A percentile compares a stretch with the other conserved stretches of the same genome.
Conservation (phyloP, 2,113 vertebrate genomes). For the Lophochroa leadbeateri region DNA sequence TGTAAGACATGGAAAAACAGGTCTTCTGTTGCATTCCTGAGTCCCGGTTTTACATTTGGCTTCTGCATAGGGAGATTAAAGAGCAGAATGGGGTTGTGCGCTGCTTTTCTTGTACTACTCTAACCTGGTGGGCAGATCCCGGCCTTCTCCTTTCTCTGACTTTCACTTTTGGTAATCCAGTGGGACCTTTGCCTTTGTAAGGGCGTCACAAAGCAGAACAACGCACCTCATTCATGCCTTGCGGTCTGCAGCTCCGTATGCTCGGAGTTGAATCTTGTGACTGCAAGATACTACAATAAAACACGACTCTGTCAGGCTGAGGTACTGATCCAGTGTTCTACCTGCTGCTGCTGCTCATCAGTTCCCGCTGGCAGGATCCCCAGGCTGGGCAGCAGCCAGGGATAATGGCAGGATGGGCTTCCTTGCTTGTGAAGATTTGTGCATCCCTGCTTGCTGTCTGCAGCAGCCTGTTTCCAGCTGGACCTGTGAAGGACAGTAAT, state of each 20-base stretch:
- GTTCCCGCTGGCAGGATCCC: constrained; percentile 25
- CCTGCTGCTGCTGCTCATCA: constrained; percentile 14
- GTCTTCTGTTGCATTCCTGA: not conserved
- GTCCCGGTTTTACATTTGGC: not conserved
- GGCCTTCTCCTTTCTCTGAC: not conserved
- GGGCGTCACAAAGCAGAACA: not conserved
- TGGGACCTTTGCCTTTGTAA: not conserved
- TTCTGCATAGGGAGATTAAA: not conserved
- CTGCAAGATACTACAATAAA: not conserved
- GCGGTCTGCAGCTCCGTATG: constrained; percentile 5
- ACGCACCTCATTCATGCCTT: not conserved
- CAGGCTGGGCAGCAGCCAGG: constrained; percentile 49
- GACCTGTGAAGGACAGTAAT: not conserved
- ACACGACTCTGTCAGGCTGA: not conserved
- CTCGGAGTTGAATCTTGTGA: not conserved
- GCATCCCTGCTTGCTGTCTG: not conserved
- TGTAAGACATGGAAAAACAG: not conserved
- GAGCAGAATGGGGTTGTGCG: not conserved
- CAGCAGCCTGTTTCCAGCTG: not conserved
- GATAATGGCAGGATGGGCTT: not conserved
- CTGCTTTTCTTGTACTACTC: not conserved
- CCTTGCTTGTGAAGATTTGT: not conserved
- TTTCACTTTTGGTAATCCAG: not conserved
- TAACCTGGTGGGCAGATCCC: not conserved
- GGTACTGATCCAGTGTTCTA: not conserved